Conservation (phyloP, 2,797 vertebrate species). For the Lindbergichthys nudifrons region DNA sequence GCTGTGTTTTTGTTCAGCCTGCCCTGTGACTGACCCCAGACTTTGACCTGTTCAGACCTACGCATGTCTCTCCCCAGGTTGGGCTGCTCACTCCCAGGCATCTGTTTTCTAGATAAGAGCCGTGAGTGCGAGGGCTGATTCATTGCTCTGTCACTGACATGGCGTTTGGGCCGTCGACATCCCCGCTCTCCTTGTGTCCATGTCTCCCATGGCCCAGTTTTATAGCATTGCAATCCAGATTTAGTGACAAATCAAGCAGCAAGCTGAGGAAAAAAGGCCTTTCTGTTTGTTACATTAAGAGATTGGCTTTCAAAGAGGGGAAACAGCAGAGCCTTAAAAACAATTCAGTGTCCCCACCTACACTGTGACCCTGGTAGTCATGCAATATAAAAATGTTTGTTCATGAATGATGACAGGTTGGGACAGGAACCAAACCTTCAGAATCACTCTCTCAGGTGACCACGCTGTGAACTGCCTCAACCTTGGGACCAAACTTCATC, state of each 20-base stretch:
- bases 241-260: slow-evolving; percentile 76
- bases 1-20: slow-evolving; percentile 56
- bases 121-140: slow-evolving; percentile 70
- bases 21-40: slow-evolving; percentile 61
- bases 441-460: slow-evolving; percentile 41
- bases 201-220: slow-evolving; percentile 55
- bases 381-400: slow-evolving; percentile 54
- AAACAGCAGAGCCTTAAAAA: slow-evolving; percentile 44
- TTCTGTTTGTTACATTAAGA: slow-evolving; percentile 81
- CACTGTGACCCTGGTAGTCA: slow-evolving; percentile 63
- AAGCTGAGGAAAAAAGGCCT: slow-evolving; percentile 37
- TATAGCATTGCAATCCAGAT: slow-evolving; percentile 73
- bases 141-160: slow-evolving; percentile 76
- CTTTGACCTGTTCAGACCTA: slow-evolving; percentile 64
- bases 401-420: slow-evolving; percentile 63
- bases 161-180: slow-evolving; percentile 65
- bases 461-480: slow-evolving; percentile 45
- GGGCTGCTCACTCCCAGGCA: slow-evolving; percentile 60
- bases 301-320: slow-evolving; percentile 63
- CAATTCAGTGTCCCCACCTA: slow-evolving; percentile 54
- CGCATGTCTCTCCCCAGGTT: slow-evolving; percentile 47
- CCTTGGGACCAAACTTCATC: slow-evolving; percentile 53
- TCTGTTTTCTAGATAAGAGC: slow-evolving; percentile 83
- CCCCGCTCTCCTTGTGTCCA: slow-evolving; percentile 50
- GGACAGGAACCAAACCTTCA: slow-evolving; percentile 50